Evolutionary conservation across 2,888 invertebrate genomes (phyloP), one percentile per base, ranked within the genome.

Genomic region (Spilarctia lutea): DNA sequence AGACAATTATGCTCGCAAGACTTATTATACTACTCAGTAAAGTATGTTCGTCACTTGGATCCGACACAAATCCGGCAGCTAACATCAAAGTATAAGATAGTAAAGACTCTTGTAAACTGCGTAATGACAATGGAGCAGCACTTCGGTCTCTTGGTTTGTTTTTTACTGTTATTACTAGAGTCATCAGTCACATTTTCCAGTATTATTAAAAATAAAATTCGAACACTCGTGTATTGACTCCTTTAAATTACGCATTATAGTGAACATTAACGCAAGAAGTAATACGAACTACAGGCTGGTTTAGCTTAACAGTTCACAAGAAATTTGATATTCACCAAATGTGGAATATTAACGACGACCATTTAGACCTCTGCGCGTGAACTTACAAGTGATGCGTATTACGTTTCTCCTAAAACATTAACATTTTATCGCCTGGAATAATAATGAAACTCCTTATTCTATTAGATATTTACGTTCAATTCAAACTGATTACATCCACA

Each of bases 131-230:
- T 13, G 13, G 13, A 45, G 45, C 16, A 45, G 45, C 39, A 39
- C 39, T 11, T 39, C 39, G 10, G 39, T 39, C 10, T 16, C 45
- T 13, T 16, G 16, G 45, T 45, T 2, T 16, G 45, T 16, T 45
- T 45, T 16, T 39, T 16, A 16, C 45, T 48, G 80, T 81, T 80
- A 79, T 81, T 75, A 80, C 72, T 75, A 68, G 33, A 0, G 63
- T 71, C 73, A 74, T 83, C 81, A n/a, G n/a, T n/a, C n/a, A 83
- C 76, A 73, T 75, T 73, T 78, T 83, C 13, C 76, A 80, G 76
- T 81, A 78, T 79, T 83, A 84, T 83, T 84, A 79, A 74, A 76
- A 80, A 76, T 81, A 82, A 77, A 82, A 83, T 76, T 85, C 79
- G 85, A 83, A 75, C 71, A 75, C 72, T 72, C 72, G 75, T 85